These are phyloP conservation scores for Coelopa frigida DNA, from an alignment of 1,140 invertebrate species.

Conservation along the genomic window DNA sequence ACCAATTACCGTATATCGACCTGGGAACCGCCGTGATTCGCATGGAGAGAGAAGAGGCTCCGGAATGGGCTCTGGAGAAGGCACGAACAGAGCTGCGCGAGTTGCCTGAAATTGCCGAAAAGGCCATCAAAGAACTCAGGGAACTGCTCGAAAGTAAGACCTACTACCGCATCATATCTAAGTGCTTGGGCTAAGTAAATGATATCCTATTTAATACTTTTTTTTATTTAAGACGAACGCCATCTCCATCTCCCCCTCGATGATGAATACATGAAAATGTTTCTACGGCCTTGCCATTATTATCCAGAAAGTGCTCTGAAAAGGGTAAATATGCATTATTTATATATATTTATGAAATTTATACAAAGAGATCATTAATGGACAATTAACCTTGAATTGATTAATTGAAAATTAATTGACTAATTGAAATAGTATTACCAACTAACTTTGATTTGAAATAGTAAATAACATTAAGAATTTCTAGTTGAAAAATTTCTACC, in stretches of 20 bases:
- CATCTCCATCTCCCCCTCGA: slow-evolving; percentile 50
- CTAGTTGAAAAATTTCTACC: slow-evolving; percentile 55
- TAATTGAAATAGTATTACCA: slow-evolving; percentile 55
- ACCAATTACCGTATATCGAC: slow-evolving; percentile 49
- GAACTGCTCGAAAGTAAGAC: slow-evolving; percentile 44
- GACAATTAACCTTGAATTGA: neutral
- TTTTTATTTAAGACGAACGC: slow-evolving; percentile 44
- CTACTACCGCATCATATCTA: neutral
- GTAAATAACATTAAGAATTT: too few species aligned
- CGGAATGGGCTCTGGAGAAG: slow-evolving; percentile 47
- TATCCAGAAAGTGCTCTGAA: slow-evolving; percentile 58
- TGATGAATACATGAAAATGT: slow-evolving; percentile 58
- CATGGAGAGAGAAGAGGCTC: slow-evolving; percentile 47
- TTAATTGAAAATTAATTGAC: slow-evolving; percentile 12
- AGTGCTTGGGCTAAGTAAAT: neutral
- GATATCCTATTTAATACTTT: neutral
- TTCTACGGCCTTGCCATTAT: slow-evolving; percentile 60
- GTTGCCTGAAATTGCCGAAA: slow-evolving; percentile 55
- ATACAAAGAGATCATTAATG: neutral
- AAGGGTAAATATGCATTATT: slow-evolving; percentile 48
- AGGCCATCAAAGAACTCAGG: slow-evolving; percentile 53
- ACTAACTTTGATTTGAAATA: too few species aligned
- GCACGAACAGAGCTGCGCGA: slow-evolving; percentile 61
- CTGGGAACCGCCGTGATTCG: slow-evolving; percentile 47
- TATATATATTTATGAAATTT: slow-evolving; percentile 2